Conservation (phyloP, 2,888 invertebrate genomes). For the Maniola hyperantus region DNA sequence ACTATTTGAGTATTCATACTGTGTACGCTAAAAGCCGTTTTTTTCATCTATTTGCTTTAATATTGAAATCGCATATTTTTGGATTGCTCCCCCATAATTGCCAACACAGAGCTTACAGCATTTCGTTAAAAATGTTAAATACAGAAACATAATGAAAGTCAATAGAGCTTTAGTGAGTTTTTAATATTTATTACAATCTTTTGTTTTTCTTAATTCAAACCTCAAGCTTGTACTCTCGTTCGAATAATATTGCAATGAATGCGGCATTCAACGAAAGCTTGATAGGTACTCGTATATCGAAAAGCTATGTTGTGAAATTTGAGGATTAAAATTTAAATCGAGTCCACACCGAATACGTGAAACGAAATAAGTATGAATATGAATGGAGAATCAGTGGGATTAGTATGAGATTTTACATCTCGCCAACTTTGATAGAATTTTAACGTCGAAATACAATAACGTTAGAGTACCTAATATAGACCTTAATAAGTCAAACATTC, state of each 20-base stretch:
- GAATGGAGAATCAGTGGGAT: conserved; percentile 66
- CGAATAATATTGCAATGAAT: conserved; percentile 17
- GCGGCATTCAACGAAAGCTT: conserved; percentile 15
- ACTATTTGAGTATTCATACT: conserved; percentile 43
- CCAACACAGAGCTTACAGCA: conserved; percentile 10
- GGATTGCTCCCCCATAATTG: conserved; percentile 10
- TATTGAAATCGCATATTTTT: conserved; percentile 33
- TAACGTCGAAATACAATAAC: too few relatives aligned
- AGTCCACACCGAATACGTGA: conserved; percentile 72
- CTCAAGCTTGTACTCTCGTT: background rate
- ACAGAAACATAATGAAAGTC: conserved; percentile 3
- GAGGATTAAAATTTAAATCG: conserved; percentile 78
- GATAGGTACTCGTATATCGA: conserved; percentile 13
- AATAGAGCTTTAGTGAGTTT: background rate
- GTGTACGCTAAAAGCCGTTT: conserved; percentile 37
- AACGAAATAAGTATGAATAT: conserved; percentile 83
- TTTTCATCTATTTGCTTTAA: conserved; percentile 42
- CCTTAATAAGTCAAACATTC: too few relatives aligned
- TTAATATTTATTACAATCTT: background rate
- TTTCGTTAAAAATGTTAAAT: conserved; percentile 12
- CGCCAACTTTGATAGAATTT: too few relatives aligned
- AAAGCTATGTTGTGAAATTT: conserved; percentile 72
- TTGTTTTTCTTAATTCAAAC: background rate
- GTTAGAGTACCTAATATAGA: too few relatives aligned
- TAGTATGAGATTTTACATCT: too few relatives aligned